Evolutionary conservation across 2,113 vertebrate genomes (phyloP).

Genomic region (Neolamprologus falcicula): DNA sequence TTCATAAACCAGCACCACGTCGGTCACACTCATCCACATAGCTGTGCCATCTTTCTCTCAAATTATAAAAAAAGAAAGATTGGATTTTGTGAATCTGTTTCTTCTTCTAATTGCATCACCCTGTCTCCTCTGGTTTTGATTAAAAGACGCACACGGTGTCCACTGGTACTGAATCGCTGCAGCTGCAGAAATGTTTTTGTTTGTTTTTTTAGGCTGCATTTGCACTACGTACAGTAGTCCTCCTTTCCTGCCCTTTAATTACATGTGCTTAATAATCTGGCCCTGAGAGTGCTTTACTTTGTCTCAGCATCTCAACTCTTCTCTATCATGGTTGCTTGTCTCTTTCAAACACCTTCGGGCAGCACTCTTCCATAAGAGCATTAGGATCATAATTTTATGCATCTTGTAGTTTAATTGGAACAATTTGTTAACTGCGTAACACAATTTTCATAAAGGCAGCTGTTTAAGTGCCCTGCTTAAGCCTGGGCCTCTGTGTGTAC

Average conservation of each 20-base stretch:
- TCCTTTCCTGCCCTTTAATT: neutral
- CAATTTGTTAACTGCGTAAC: neutral
- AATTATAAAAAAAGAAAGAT: no score
- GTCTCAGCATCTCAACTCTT: neutral
- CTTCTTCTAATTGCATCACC: neutral
- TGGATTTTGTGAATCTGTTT: neutral
- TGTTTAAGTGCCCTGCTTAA: neutral
- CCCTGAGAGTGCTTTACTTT: accelerated
- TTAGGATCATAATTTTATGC: neutral
- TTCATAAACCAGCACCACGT: neutral
- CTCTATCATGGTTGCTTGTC: neutral
- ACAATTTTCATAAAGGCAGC: neutral
- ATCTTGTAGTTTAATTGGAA: neutral
- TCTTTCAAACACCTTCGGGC: neutral
- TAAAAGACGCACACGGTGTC: neutral
- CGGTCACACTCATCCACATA: neutral
- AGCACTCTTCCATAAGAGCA: neutral
- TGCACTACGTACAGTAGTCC: neutral
- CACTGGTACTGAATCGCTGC: neutral
- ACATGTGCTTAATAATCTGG: neutral
- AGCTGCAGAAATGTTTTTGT: neutral
- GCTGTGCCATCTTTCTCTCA: neutral
- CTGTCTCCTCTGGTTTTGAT: neutral
- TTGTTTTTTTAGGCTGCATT: neutral
- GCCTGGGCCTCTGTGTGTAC: neutral